Base-by-base conservation (phyloP, 2,113 vertebrate species). In the Catharus bicknelli region DNA sequence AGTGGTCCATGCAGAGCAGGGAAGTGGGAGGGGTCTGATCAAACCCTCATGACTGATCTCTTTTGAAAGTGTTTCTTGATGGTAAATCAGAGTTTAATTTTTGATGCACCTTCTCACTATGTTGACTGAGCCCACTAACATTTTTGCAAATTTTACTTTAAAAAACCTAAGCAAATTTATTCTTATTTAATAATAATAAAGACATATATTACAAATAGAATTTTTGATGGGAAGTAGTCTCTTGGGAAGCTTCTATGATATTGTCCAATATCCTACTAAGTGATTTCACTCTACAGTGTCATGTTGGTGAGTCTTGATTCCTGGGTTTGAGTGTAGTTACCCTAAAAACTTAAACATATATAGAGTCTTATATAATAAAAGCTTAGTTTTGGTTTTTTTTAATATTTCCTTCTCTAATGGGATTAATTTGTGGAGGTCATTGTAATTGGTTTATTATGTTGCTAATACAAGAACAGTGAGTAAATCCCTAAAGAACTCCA, bases 391-490 rank as follows among this genome's bases (percentile, higher is more conserved):
- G 16, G 20, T 88, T 79, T 85, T 83, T 64, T 2, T 29, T 29
- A 27, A 22, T 43, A 26, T 45, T 84, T 82, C 29, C 3, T 68
- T 63, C 19, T 64, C 34, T 66, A 54, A 45, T 43, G 18, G 45
- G 45, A 76, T 59, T 83, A 27, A 83, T 42, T 70, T 91, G 36
- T 74, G 59, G 40, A 63, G n/a, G 61, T 70, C 17, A 72, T 59
- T 88, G 17, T 40, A 83, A 70, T 74, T 74, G 61, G 43, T 87
- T 94, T 90, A 80, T 86, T 53, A 32, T 42, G 34, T 75, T 89
- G 64, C 83, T 96, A 81, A 63, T 67, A 6, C 55, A 94, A 68
- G 83, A 95, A 63, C 36, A 77, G 74, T 81, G 79, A 95, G 72
- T 86, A 77, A 91, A 51, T 91, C 87, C 79, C 79, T 67, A 2